Evolutionary conservation across 2,113 vertebrate genomes (phyloP).

Genomic region (Antigone vipio): DNA sequence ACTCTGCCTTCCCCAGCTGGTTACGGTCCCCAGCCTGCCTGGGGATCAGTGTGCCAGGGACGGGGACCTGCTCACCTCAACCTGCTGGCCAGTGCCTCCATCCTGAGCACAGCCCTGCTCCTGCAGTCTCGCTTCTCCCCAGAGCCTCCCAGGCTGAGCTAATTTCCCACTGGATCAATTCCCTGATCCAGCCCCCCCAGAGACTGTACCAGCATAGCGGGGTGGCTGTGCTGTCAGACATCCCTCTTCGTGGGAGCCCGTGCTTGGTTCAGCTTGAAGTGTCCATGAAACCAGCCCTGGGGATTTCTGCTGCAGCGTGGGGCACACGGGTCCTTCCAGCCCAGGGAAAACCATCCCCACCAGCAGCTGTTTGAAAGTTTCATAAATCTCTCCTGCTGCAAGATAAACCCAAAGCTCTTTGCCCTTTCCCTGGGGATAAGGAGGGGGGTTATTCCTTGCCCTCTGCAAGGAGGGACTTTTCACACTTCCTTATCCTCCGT

Average conservation of each 20-base stretch:
- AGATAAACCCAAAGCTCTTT: neutral
- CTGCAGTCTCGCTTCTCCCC: neutral
- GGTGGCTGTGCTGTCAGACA: neutral
- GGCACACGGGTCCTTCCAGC: neutral
- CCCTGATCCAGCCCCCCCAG: neutral
- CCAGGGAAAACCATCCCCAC: neutral
- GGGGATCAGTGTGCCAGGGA: neutral
- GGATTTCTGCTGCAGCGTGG: neutral
- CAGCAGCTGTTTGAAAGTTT: neutral
- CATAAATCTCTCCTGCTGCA: neutral
- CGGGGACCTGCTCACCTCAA: neutral
- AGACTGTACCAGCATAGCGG: rapidly evolving
- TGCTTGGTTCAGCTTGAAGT: neutral
- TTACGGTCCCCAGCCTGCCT: neutral
- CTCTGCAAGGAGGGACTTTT: neutral
- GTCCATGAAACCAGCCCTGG: neutral
- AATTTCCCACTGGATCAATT: neutral
- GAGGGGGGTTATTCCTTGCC: neutral
- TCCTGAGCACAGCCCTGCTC: neutral
- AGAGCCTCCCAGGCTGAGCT: neutral
- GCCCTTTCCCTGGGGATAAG: neutral
- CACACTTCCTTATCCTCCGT: neutral
- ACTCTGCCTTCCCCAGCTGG: neutral
- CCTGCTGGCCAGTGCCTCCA: neutral
- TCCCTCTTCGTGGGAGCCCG: rapidly evolving